phyloP scores from a whole-genome alignment of 2,113 vertebrate species.

The Myotis davidii region DNA sequence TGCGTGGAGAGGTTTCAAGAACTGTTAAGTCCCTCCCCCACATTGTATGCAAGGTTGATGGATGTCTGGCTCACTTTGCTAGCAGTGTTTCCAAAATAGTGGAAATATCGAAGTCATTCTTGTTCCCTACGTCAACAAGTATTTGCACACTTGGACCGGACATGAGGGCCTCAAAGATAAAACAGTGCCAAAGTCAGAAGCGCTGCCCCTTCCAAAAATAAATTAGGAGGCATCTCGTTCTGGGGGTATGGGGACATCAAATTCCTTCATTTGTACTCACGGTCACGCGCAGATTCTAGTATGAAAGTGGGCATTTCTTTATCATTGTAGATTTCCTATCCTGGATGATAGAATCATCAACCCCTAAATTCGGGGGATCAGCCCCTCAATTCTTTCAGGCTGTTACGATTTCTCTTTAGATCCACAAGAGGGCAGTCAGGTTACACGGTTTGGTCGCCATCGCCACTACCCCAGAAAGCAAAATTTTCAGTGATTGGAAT shows the following conservation, averaged over 20 bases:
- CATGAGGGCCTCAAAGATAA: background rate
- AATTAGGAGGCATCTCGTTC: background rate
- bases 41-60: background rate
- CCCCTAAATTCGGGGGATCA: background rate
- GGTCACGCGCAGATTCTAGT: background rate
- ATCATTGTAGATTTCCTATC: background rate
- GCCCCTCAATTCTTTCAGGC: background rate
- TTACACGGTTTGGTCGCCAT: slow-evolving; percentile 64
- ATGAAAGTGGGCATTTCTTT: background rate
- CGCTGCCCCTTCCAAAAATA: background rate
- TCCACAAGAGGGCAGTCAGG: slow-evolving; percentile 88
- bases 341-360: background rate
- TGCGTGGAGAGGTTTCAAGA: background rate
- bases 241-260: background rate
- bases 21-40: background rate
- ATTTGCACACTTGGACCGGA: background rate
- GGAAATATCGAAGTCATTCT: background rate
- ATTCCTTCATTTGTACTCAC: background rate
- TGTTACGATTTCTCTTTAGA: slow-evolving; percentile 54
- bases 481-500: slow-evolving; percentile 75
- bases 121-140: background rate
- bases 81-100: background rate
- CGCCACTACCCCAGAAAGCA: background rate
- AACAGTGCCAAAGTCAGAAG: background rate
- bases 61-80: background rate